Evolutionary conservation across 2,113 vertebrate genomes (phyloP).

Genomic region (Grus americana): DNA sequence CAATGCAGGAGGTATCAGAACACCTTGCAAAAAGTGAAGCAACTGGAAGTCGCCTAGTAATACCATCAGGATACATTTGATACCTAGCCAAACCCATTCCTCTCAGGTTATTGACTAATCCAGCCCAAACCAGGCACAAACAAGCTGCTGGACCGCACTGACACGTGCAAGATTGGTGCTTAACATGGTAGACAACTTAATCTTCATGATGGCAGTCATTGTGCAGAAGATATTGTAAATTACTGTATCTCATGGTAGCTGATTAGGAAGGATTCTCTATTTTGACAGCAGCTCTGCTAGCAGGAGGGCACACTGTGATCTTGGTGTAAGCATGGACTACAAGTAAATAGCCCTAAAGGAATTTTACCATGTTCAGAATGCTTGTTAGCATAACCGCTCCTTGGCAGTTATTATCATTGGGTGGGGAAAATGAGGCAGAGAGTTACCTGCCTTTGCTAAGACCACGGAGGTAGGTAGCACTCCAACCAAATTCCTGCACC

Average conservation of each 20-base stretch:
- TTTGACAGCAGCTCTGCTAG: neutral
- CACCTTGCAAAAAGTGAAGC: neutral
- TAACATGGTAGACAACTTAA: neutral
- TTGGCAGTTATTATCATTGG: neutral
- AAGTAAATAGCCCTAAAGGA: neutral
- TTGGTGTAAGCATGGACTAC: accelerated
- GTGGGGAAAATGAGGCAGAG: neutral
- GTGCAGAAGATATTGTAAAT: neutral
- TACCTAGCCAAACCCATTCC: neutral
- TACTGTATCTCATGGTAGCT: neutral
- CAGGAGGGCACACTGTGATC: neutral
- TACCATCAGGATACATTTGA: neutral
- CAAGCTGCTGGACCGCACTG: neutral
- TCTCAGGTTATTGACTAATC: neutral
- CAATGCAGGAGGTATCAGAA: neutral
- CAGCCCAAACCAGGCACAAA: neutral
- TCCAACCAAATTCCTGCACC: neutral
- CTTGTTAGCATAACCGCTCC: neutral
- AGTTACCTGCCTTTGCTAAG: neutral
- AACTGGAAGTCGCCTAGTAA: neutral
- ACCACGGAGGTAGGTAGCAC: neutral
- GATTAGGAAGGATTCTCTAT: neutral
- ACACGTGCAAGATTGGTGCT: neutral
- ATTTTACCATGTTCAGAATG: neutral
- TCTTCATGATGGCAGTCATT: neutral